phyloP scores from a whole-genome alignment of 2,113 vertebrate genomes.

The Empidonax traillii region DNA sequence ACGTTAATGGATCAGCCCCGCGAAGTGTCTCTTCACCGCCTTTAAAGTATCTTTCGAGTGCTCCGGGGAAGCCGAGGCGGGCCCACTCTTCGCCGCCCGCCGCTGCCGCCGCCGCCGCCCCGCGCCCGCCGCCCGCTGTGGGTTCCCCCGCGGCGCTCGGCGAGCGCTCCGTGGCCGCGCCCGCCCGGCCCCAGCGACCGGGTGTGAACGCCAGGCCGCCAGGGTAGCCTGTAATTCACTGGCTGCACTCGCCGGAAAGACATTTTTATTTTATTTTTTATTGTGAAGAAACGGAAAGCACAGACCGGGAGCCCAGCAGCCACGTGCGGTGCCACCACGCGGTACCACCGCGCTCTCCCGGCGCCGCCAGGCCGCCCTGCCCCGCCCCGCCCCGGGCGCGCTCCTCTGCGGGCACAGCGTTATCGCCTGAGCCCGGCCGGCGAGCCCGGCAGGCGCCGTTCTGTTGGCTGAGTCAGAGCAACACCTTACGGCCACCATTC shows the following conservation, averaged over 20 bases:
- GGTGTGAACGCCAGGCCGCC: neutral
- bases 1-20: neutral
- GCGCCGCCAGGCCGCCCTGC: too few relatives aligned
- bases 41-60: neutral
- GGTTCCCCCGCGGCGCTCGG: neutral
- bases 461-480: neutral
- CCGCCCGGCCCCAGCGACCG: neutral
- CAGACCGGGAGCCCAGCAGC: neutral
- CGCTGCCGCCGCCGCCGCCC: neutral
- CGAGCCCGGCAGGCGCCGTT: neutral
- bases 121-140: neutral
- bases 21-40: constrained; percentile 10
- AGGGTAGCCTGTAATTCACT: neutral
- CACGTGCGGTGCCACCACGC: rapidly evolving
- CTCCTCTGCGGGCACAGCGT: neutral
- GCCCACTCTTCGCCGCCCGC: neutral
- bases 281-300: neutral
- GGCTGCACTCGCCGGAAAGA: neutral
- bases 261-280: neutral
- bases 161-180: neutral
- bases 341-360: too few relatives aligned
- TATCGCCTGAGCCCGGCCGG: rapidly evolving
- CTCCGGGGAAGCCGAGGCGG: neutral
- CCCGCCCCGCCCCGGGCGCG: too few relatives aligned
- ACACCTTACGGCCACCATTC: neutral